Percentiles rank a stretch among this genome's conserved stretches.
Evolutionary conservation across 1,140 invertebrate species (phyloP).

Genomic region (Hesperophylax magnus): DNA sequence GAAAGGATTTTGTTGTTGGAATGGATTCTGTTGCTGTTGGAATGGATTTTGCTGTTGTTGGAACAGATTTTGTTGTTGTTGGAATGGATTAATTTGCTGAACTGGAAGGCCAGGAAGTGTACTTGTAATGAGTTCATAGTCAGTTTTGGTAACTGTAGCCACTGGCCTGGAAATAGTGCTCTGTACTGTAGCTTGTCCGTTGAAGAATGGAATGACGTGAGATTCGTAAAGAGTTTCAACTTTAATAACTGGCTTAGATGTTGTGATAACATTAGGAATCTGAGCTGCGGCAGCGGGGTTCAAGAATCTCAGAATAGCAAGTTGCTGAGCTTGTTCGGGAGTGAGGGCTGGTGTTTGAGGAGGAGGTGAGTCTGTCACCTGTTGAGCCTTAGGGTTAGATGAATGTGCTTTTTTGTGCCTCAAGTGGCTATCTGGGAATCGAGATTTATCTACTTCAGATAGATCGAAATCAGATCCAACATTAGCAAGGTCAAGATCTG

Average conservation of each 20-base stretch:
- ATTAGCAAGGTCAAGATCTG: conserved; percentile 76
- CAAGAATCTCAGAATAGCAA: conserved; percentile 79
- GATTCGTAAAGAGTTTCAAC: conserved; percentile 86
- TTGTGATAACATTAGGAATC: conserved; percentile 80
- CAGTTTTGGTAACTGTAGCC: conserved; percentile 82
- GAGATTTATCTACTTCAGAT: conserved; percentile 77
- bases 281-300: conserved; percentile 77
- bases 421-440: conserved; percentile 69
- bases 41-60: conserved; percentile 62
- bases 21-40: conserved; percentile 61
- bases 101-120: conserved; percentile 74
- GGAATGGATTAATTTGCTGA: conserved; percentile 69
- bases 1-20: conserved; percentile 64
- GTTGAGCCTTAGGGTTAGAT: conserved; percentile 67
- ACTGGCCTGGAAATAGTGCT: conserved; percentile 84
- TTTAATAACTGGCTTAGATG: conserved; percentile 81
- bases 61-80: conserved; percentile 61
- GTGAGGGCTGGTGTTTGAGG: conserved; percentile 70
- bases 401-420: conserved; percentile 74
- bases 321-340: conserved; percentile 82
- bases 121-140: conserved; percentile 82
- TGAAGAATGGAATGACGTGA: conserved; percentile 83
- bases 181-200: conserved; percentile 79
- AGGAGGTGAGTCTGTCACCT: conserved; percentile 67
- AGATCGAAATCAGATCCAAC: conserved; percentile 80